These are phyloP conservation scores for Cyanoramphus novaezelandiae DNA, from an alignment of 2,113 vertebrate genomes.

Conservation along the genomic window DNA sequence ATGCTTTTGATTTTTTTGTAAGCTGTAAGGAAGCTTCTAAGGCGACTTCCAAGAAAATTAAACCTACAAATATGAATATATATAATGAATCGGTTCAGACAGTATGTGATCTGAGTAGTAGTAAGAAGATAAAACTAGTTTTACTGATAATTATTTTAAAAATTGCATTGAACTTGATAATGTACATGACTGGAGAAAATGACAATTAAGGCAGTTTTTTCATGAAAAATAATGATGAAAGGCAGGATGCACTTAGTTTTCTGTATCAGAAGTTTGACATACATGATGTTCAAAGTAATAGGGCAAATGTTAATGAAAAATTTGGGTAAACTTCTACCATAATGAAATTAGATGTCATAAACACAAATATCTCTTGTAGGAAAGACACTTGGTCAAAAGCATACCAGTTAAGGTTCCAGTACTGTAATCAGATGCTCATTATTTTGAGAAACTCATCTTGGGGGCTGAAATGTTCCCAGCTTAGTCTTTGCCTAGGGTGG, in stretches of 20 bases:
- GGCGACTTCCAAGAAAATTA: neutral
- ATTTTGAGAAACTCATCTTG: conserved; percentile 11
- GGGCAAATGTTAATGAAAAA: neutral
- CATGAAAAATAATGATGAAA: neutral
- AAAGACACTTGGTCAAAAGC: neutral
- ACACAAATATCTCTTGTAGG: neutral
- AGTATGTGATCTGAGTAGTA: neutral
- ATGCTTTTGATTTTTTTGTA: neutral
- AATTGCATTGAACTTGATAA: neutral
- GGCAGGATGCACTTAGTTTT: neutral
- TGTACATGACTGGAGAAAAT: neutral
- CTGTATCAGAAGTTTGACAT: neutral
- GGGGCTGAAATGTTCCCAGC: conserved; percentile 11
- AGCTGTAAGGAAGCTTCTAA: neutral
- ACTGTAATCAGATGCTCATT: conserved; percentile 17
- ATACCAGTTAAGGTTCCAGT: neutral
- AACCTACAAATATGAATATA: neutral
- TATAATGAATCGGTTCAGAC: neutral
- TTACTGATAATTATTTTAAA: neutral
- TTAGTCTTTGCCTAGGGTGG: conserved; percentile 9
- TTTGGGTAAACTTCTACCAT: neutral
- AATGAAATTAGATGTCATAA: neutral
- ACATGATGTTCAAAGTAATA: neutral
- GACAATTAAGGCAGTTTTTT: neutral
- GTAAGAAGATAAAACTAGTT: neutral